phyloP scores from a whole-genome alignment of 2,888 invertebrate genomes.

The Brachypalpus laphriformis region DNA sequence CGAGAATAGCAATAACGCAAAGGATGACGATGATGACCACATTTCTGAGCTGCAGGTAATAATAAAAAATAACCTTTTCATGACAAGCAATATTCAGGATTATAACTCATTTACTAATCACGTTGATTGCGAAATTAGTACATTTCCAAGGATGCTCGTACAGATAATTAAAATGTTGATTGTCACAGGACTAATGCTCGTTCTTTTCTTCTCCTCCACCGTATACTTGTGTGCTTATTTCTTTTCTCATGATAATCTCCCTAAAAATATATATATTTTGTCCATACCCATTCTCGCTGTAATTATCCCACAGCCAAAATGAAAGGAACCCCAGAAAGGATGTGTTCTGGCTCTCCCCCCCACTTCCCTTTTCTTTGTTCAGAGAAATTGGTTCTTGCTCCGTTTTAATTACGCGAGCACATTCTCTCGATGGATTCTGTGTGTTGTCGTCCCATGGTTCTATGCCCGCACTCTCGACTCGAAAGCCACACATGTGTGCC shows the following conservation, averaged over 20 bases:
- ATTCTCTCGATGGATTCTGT: conserved; percentile 17
- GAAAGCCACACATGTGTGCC: conserved; percentile 40
- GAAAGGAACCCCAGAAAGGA: conserved; percentile 41
- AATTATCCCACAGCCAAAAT: conserved; percentile 50
- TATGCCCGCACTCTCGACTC: conserved; percentile 51
- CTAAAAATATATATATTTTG: conserved; percentile 27
- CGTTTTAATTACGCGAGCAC: conserved; percentile 66
- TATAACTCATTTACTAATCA: conserved; percentile 21
- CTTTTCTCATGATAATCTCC: conserved; percentile 16
- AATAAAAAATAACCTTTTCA: not conserved
- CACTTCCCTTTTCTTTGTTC: conserved; percentile 29
- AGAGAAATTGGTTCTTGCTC: conserved; percentile 60
- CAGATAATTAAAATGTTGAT: conserved; percentile 69
- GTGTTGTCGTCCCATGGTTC: conserved; percentile 31
- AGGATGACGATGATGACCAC: not conserved
- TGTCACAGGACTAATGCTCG: conserved; percentile 62
- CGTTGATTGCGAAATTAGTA: conserved; percentile 56
- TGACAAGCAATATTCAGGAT: not conserved
- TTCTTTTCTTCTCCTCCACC: not conserved
- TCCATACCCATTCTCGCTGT: conserved; percentile 37
- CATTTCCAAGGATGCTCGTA: conserved; percentile 47
- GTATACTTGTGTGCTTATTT: conserved; percentile 3
- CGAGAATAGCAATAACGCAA: not conserved
- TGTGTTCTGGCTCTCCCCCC: conserved; percentile 29
- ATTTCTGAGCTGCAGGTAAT: not conserved